Conservation (phyloP, 35 echinoderm and acorn worm genomes). For the Apostichopus japonicus region DNA sequence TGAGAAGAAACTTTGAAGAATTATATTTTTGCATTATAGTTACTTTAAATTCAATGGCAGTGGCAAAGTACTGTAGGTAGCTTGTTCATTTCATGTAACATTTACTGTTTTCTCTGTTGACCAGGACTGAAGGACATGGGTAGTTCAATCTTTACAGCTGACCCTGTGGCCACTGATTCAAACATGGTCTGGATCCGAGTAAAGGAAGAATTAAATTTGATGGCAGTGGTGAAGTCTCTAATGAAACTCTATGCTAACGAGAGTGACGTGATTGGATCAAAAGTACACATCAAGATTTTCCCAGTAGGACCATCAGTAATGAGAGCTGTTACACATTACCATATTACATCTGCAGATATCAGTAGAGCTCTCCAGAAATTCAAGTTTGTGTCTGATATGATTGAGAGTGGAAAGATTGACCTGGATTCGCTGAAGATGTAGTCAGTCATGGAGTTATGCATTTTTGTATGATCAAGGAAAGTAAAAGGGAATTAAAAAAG, state of each 20-base stretch:
- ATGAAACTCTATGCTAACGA: slow-evolving; percentile 35
- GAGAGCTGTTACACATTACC: slow-evolving; percentile 54
- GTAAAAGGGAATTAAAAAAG: too few relatives aligned
- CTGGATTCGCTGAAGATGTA: background rate
- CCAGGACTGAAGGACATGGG: slow-evolving; percentile 56
- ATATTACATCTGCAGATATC: slow-evolving; percentile 54
- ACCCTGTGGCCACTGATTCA: background rate
- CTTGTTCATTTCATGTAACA: too few relatives aligned
- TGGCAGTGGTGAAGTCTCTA: background rate
- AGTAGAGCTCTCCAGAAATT: slow-evolving; percentile 50
- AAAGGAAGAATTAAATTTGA: slow-evolving; percentile 32
- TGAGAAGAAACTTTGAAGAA: too few relatives aligned
- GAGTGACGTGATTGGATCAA: slow-evolving; percentile 6
- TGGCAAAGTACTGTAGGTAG: too few relatives aligned
- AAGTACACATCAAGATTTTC: slow-evolving; percentile 53
- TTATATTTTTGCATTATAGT: too few relatives aligned
- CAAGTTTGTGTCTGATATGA: slow-evolving; percentile 38
- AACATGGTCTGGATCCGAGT: slow-evolving; percentile 59
- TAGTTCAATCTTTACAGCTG: background rate
- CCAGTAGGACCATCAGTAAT: slow-evolving; percentile 9
- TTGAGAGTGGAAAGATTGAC: slow-evolving; percentile 33
- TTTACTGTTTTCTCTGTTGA: background rate
- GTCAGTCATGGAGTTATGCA: too few relatives aligned
- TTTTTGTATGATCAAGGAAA: too few relatives aligned
- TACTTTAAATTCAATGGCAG: too few relatives aligned